These are phyloP conservation scores for Drosophila truncata DNA, from an alignment of 1,140 invertebrate genomes.

Conservation along the genomic window DNA sequence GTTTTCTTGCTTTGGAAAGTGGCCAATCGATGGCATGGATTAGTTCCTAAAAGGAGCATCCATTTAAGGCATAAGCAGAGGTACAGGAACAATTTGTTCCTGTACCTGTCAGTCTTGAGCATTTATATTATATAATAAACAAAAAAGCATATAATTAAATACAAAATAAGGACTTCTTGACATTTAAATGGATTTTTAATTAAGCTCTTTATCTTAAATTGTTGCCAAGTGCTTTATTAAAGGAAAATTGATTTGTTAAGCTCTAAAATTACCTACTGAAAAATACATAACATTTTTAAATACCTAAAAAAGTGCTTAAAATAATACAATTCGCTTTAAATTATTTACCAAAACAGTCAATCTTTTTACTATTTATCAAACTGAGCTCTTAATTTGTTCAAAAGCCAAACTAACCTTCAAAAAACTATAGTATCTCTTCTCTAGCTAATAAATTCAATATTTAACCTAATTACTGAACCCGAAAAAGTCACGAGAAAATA, in stretches of 20 bases:
- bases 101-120: no score
- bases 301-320: no score
- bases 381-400: neutral
- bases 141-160: no score
- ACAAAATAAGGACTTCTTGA: no score
- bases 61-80: no score
- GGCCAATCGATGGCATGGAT: slow-evolving; percentile 1
- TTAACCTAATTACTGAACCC: neutral
- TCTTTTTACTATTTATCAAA: neutral
- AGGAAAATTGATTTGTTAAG: neutral
- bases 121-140: no score
- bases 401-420: no score
- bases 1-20: neutral
- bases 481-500: slow-evolving; percentile 1
- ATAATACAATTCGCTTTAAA: neutral
- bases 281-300: neutral
- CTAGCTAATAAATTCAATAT: neutral
- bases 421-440: no score
- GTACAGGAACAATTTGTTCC: no score
- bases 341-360: neutral
- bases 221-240: neutral
- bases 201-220: neutral
- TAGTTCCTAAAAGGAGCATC: no score
- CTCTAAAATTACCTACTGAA: neutral
- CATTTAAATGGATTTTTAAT: no score